A percentile compares a stretch with the other conserved stretches of the same genome.
phyloP scores from a whole-genome alignment of 2,888 invertebrate species.

The Tipula confusa region DNA sequence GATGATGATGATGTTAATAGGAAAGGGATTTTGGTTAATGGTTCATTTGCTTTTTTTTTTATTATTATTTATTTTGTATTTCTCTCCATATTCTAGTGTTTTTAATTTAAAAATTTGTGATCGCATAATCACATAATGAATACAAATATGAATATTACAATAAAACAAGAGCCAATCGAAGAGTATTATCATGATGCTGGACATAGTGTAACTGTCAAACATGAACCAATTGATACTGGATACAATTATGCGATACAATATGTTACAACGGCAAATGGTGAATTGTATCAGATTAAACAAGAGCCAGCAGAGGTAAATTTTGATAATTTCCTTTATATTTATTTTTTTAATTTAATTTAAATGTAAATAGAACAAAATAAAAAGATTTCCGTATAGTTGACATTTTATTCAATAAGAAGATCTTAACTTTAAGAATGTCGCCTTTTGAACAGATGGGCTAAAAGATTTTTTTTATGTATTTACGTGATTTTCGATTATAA shows the following conservation, averaged over 20 bases:
- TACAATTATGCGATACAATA: neutral
- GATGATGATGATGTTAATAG: neutral
- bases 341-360: neutral
- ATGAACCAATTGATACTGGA: neutral
- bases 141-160: slow-evolving; percentile 7
- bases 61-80: neutral
- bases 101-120: slow-evolving; percentile 15
- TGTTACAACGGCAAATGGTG: neutral
- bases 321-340: neutral
- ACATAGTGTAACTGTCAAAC: neutral
- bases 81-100: slow-evolving; percentile 16
- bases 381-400: neutral
- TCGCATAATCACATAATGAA: slow-evolving; percentile 12
- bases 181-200: slow-evolving; percentile 12
- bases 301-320: neutral
- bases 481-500: neutral
- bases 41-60: neutral
- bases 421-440: neutral
- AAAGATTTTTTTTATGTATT: neutral
- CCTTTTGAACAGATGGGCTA: neutral
- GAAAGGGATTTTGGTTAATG: neutral
- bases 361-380: slow-evolving; percentile 3
- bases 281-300: neutral
- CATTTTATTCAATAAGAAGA: no score
- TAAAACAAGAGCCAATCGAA: slow-evolving; percentile 12